Evolutionary conservation across 2,888 invertebrate genomes (phyloP).

Genomic region (Acleris sparsana): DNA sequence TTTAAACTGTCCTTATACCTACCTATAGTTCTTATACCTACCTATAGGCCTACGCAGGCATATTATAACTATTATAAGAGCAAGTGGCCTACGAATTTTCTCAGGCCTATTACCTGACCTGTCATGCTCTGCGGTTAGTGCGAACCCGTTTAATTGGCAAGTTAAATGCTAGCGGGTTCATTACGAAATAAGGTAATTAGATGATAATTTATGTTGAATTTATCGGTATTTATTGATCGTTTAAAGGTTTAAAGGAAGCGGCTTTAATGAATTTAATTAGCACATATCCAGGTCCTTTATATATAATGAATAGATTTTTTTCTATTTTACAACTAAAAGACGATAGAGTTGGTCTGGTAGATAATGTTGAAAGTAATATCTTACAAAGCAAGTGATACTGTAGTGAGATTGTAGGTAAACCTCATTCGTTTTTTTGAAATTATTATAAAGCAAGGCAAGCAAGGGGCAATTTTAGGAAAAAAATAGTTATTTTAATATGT

Average conservation of each 20-base stretch:
- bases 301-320: no score
- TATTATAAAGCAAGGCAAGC: no score
- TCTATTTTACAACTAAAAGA: not conserved
- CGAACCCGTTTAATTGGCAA: conserved; percentile 31
- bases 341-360: not conserved
- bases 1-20: no score
- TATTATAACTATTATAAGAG: not conserved
- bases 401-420: no score
- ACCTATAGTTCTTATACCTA: no score
- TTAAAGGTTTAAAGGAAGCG: conserved; percentile 31
- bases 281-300: no score
- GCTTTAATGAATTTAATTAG: conserved; percentile 28
- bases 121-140: conserved; percentile 14
- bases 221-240: conserved; percentile 31
- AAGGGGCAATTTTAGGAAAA: no score
- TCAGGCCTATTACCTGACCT: not conserved
- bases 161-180: conserved; percentile 30
- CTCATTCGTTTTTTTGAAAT: no score
- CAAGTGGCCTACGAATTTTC: not conserved
- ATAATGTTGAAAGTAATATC: no score
- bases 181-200: conserved; percentile 35
- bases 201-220: conserved; percentile 35
- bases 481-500: no score
- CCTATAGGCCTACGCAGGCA: no score
- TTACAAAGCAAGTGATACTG: no score